Conservation (phyloP, 2,113 vertebrate species). For the Cavia porcellus region DNA sequence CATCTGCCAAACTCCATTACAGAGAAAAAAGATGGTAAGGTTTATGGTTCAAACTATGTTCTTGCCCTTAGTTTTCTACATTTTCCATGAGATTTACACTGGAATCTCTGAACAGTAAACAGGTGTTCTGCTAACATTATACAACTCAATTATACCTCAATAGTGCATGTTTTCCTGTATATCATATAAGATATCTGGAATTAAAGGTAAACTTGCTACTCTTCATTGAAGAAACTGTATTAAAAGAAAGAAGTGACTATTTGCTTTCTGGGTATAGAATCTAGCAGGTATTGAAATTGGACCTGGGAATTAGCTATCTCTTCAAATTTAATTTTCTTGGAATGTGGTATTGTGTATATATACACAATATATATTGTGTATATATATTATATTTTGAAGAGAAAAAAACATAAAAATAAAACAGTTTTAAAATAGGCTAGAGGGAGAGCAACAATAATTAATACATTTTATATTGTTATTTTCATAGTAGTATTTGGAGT, state of each 20-base stretch:
- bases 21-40: neutral
- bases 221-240: neutral
- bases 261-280: slow-evolving; percentile 29
- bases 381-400: too few relatives aligned
- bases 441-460: too few relatives aligned
- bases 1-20: neutral
- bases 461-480: too few relatives aligned
- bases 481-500: too few relatives aligned
- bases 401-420: too few relatives aligned
- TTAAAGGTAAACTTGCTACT: neutral
- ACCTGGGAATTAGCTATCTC: neutral
- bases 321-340: slow-evolving; percentile 49
- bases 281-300: neutral
- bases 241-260: neutral
- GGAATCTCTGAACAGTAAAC: neutral
- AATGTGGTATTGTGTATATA: neutral
- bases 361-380: too few relatives aligned
- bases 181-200: neutral
- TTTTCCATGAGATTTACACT: slow-evolving; percentile 2
- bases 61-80: neutral
- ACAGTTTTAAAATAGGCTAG: too few relatives aligned
- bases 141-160: neutral
- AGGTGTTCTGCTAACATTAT: neutral
- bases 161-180: neutral
- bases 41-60: neutral